Evolutionary conservation across 2,888 invertebrate species (phyloP).

Genomic region (Entomobrya multifasciata): DNA sequence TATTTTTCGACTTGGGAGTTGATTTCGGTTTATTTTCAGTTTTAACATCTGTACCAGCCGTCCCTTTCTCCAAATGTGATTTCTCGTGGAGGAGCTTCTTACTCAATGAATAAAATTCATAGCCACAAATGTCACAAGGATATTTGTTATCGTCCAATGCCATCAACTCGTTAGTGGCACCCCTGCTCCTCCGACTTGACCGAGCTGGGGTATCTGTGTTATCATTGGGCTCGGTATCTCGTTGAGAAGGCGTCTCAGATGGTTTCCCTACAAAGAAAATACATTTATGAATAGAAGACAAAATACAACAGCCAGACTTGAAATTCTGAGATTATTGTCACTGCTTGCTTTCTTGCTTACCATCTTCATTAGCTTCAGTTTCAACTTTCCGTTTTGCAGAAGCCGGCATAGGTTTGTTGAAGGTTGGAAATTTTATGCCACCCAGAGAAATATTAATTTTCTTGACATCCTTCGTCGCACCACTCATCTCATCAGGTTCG

Average conservation of each 20-base stretch:
- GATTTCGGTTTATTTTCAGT: background rate
- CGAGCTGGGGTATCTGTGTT: no score
- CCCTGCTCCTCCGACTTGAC: background rate
- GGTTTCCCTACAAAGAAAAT: no score
- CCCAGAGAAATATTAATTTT: conserved; percentile 60
- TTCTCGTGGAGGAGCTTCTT: conserved; percentile 29
- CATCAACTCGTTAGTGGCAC: background rate
- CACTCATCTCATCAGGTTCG: background rate
- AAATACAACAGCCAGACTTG: no score
- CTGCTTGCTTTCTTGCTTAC: background rate
- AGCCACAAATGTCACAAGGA: conserved; percentile 48
- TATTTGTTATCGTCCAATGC: conserved; percentile 16
- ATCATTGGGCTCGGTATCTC: no score
- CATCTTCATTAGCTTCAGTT: no score
- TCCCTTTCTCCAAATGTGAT: background rate
- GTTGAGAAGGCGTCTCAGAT: no score
- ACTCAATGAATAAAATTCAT: conserved; percentile 28
- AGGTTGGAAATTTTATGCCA: conserved; percentile 60
- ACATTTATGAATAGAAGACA: no score
- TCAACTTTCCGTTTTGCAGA: conserved; percentile 41
- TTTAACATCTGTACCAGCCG: conserved; percentile 4
- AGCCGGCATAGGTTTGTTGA: conserved; percentile 57
- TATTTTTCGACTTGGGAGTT: conserved; percentile 10
- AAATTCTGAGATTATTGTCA: background rate
- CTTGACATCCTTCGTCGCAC: background rate